Evolutionary conservation across 2,113 vertebrate genomes (phyloP).

Genomic region (Coregonus clupeaformis): DNA sequence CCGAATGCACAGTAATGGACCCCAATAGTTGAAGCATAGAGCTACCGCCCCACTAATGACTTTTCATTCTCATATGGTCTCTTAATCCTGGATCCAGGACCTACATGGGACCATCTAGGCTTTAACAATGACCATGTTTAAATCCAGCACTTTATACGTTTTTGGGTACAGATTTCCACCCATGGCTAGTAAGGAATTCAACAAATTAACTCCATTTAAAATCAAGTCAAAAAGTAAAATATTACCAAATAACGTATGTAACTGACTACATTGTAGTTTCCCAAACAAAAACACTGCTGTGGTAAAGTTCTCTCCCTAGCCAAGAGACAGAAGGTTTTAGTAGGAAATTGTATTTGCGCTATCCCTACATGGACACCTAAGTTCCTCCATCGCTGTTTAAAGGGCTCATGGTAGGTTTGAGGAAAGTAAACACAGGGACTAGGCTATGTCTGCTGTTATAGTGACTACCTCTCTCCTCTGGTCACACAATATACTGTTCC

Average conservation of each 20-base stretch:
- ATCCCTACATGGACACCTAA: constrained; percentile 33
- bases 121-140: constrained; percentile 25
- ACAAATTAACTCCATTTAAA: not conserved
- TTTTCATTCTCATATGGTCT: constrained; percentile 26
- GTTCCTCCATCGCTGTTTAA: constrained; percentile 67
- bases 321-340: too few relatives aligned
- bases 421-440: not conserved
- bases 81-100: constrained; percentile 3
- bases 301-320: constrained; percentile 22
- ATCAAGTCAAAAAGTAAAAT: not conserved
- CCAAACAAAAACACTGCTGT: too few relatives aligned
- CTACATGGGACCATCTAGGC: constrained; percentile 9
- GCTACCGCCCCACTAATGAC: not conserved
- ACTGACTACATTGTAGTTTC: not conserved
- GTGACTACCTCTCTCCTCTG: not conserved
- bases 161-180: constrained; percentile 13
- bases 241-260: not conserved
- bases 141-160: constrained; percentile 51
- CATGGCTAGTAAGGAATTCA: constrained; percentile 5
- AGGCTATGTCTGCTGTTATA: not conserved
- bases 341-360: not conserved
- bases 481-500: not conserved
- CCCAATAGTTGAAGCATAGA: not conserved
- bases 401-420: too few relatives aligned
- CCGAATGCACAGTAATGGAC: not conserved